Evolutionary conservation across 2,888 invertebrate species (phyloP).

Genomic region (Salticus scenicus): DNA sequence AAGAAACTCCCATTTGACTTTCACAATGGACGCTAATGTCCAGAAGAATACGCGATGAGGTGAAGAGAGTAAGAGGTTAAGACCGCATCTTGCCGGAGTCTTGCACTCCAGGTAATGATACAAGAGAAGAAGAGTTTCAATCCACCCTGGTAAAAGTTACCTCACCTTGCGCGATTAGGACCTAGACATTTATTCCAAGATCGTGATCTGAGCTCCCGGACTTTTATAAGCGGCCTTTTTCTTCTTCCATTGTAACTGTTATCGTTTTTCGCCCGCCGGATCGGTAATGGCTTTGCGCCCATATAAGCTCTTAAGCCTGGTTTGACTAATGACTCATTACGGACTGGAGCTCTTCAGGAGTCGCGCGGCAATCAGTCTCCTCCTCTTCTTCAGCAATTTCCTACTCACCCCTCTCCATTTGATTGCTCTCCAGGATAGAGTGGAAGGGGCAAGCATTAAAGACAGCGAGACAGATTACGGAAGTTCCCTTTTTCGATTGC

Average conservation of each 20-base stretch:
- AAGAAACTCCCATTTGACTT: conserved; percentile 66
- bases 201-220: conserved; percentile 31
- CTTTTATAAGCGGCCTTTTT: neutral
- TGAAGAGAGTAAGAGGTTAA: conserved; percentile 37
- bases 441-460: conserved; percentile 49
- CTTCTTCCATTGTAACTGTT: conserved; percentile 54
- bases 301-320: conserved; percentile 68
- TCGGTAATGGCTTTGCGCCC: conserved; percentile 61
- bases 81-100: conserved; percentile 28
- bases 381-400: conserved; percentile 25
- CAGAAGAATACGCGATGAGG: conserved; percentile 64
- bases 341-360: conserved; percentile 42
- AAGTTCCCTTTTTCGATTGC: conserved; percentile 63
- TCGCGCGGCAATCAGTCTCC: conserved; percentile 62
- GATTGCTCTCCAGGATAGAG: conserved; percentile 25
- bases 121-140: conserved; percentile 34
- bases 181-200: conserved; percentile 34
- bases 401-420: conserved; percentile 10
- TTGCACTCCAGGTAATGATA: conserved; percentile 63
- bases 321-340: conserved; percentile 70
- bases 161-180: conserved; percentile 63
- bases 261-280: conserved; percentile 67
- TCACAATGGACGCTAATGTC: conserved; percentile 70
- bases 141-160: neutral
- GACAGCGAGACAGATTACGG: conserved; percentile 50